Evolutionary conservation across 2,113 vertebrate species (phyloP).

Genomic region (Dissostichus mawsoni): DNA sequence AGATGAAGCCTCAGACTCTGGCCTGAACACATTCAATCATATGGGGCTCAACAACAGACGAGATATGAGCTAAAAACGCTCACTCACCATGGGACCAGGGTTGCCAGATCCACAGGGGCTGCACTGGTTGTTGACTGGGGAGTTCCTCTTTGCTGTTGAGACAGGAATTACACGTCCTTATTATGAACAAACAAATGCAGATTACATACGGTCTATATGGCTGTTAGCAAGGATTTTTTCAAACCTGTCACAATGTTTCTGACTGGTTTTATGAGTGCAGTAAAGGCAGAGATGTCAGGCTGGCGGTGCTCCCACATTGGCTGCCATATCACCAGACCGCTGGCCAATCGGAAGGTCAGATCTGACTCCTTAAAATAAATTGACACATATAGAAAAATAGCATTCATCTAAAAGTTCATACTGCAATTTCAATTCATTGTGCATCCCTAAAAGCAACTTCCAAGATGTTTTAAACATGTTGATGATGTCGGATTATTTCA

Average conservation of each 20-base stretch:
- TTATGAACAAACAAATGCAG: conserved; percentile 20
- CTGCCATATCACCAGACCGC: conserved; percentile 97
- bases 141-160: conserved; percentile 93
- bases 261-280: conserved; percentile 92
- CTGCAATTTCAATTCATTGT: too few relatives aligned
- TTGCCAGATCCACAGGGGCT: conserved; percentile 89
- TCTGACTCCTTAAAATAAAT: conserved; percentile 90
- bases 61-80: neutral
- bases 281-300: conserved; percentile 95
- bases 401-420: too few relatives aligned
- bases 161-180: conserved; percentile 39
- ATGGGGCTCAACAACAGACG: conserved; percentile 18
- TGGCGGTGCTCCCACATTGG: conserved; percentile 99
- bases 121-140: conserved; percentile 90
- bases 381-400: neutral
- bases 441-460: too few relatives aligned
- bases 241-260: conserved; percentile 95
- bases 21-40: conserved; percentile 46
- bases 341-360: conserved; percentile 95
- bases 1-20: conserved; percentile 15
- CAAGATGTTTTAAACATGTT: neutral
- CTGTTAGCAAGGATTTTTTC: accelerated
- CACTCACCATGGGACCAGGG: conserved; percentile 81
- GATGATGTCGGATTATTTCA: neutral
- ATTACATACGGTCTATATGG: neutral